These are phyloP conservation scores for Steromphala cineraria DNA, from an alignment of 2,888 invertebrate species.

Conservation along the genomic window DNA sequence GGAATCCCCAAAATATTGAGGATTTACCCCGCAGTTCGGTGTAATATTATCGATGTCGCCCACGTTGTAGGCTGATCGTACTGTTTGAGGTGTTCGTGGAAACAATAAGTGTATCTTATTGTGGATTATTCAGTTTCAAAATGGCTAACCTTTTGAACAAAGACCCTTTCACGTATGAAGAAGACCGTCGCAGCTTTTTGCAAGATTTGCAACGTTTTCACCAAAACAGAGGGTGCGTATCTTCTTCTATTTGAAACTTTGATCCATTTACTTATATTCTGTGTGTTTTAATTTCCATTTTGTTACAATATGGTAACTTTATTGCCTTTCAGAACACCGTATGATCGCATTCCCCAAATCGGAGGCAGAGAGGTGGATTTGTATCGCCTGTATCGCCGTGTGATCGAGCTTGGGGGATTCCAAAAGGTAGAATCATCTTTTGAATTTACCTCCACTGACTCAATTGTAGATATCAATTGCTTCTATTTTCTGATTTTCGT, in stretches of 20 bases:
- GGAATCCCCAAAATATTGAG: conserved; percentile 51
- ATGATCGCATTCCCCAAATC: conserved; percentile 85
- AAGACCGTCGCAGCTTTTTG: conserved; percentile 87
- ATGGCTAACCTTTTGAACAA: conserved; percentile 83
- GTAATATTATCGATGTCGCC: conserved; percentile 39
- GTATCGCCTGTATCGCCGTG: conserved; percentile 91
- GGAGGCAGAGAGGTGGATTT: conserved; percentile 95
- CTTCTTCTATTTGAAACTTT: neutral
- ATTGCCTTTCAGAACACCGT: conserved; percentile 79
- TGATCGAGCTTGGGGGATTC: conserved; percentile 94
- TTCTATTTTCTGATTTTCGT: neutral
- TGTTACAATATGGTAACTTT: conserved; percentile 20
- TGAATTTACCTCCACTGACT: conserved; percentile 57
- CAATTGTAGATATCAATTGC: conserved; percentile 23
- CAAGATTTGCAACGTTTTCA: conserved; percentile 93
- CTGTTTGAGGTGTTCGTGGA: conserved; percentile 18
- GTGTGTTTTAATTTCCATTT: too few species aligned
- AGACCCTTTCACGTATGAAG: conserved; percentile 85
- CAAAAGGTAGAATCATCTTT: conserved; percentile 84
- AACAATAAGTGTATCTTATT: conserved; percentile 17
- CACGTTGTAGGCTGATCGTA: conserved; percentile 29
- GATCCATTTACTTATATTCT: too few species aligned
- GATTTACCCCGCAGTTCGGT: conserved; percentile 50
- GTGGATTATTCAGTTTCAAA: conserved; percentile 36
- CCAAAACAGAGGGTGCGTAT: conserved; percentile 90